Evolutionary conservation across 2,113 vertebrate species (phyloP), one percentile per base, ranked within the genome.

Genomic region (Nematolebias whitei): DNA sequence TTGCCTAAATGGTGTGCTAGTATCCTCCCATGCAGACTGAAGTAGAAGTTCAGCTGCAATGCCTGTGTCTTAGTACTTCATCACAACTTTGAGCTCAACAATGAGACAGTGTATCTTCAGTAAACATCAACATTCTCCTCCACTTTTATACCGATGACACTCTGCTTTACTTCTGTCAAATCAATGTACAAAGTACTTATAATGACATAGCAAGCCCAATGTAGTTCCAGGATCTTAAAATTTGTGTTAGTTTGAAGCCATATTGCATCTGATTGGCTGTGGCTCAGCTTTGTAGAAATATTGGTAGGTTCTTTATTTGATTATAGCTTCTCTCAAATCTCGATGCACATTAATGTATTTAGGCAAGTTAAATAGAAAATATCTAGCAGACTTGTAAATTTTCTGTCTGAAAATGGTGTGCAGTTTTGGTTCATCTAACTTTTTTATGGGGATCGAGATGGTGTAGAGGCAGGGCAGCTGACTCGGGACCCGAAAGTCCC

Each of bases 71-170:
- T 29, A 7, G 26, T 3, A 4, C 26, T 29, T 29, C 26, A 29
- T 4, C 26, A 29, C 26, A 29, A 29, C 26, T 29, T 29, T 29
- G 3, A 29, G 26, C 26, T 29, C 7, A 29, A 29, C 7, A 7
- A 29, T 29, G 26, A 29, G 3, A 7, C 26, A 29, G 26, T 29
- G n/a, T n/a, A n/a, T n/a, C n/a, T n/a, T n/a, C n/a, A n/a, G n/a
- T n/a, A n/a, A n/a, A n/a, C n/a, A n/a, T n/a, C n/a, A n/a, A n/a
- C 10, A 2, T 43, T 7, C 24, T 2, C 11, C 38, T 82, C 19
- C n/a, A 19, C 45, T 47, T 43, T 43, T 69, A 72, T 18, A 62
- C 79, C 41, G 83, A 83, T 63, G 83, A 85, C 48, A 66, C 32
- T 4, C 39, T 38, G 10, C 3, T 85, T 56, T 80, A 83, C 24